These are phyloP conservation scores for Oligia strigilis DNA, from an alignment of 2,888 invertebrate genomes.

Conservation along the genomic window DNA sequence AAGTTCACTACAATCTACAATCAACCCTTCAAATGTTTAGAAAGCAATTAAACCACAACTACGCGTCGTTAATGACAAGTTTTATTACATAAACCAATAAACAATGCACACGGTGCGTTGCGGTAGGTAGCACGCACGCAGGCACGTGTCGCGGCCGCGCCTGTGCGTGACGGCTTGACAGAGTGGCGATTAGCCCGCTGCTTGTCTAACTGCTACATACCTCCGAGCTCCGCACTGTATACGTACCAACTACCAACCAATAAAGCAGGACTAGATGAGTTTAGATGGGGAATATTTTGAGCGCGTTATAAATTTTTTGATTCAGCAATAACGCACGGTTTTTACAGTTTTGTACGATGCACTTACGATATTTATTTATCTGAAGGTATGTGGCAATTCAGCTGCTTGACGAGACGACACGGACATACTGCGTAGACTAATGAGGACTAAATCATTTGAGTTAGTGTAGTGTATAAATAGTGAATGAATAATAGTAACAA, in stretches of 20 bases:
- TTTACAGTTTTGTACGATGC: background rate
- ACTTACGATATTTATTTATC: background rate
- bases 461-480: no score
- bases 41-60: conserved; percentile 23
- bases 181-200: conserved; percentile 85
- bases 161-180: conserved; percentile 83
- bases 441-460: no score
- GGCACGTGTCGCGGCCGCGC: conserved; percentile 73
- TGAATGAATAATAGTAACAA: no score
- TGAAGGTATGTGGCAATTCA: background rate
- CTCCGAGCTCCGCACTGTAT: conserved; percentile 35
- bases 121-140: conserved; percentile 69
- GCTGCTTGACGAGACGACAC: background rate
- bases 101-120: conserved; percentile 60
- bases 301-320: no score
- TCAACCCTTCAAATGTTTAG: conserved; percentile 14
- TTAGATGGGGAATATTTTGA: conserved; percentile 32
- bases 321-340: background rate
- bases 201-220: conserved; percentile 69
- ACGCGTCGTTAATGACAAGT: conserved; percentile 57
- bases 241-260: conserved; percentile 4
- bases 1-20: no score
- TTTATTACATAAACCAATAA: conserved; percentile 56
- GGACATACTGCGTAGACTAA: background rate
- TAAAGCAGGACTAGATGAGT: conserved; percentile 25